Conservation (phyloP, 2,113 vertebrate species). For the Cebus imitator region DNA sequence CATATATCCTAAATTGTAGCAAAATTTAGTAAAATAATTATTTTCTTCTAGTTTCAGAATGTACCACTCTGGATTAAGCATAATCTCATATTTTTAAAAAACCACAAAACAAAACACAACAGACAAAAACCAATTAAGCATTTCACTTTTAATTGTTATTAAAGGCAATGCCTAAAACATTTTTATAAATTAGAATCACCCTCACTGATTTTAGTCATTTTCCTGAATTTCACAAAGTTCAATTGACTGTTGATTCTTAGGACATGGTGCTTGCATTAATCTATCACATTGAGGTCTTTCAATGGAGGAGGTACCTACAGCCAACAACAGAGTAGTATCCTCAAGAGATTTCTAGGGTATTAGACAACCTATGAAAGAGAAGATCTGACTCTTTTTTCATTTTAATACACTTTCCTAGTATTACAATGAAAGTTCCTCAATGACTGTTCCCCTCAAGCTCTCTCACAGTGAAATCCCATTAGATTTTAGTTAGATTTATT, state of each 20-base stretch:
- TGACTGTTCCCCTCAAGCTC: background rate
- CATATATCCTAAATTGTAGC: background rate
- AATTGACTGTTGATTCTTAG: background rate
- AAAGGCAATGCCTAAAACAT: background rate
- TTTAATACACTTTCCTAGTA: background rate
- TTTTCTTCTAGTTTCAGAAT: background rate
- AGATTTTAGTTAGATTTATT: slow-evolving; percentile 29
- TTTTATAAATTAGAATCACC: background rate
- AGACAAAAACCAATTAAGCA: background rate
- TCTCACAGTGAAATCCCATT: background rate
- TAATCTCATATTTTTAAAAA: background rate
- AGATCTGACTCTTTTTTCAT: background rate
- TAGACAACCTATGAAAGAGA: background rate
- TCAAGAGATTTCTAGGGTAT: background rate
- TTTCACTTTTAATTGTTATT: background rate
- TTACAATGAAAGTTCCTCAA: background rate
- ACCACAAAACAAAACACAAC: background rate
- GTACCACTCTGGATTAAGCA: background rate
- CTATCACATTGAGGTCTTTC: background rate
- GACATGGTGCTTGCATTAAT: background rate
- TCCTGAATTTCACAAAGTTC: background rate
- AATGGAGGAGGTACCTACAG: background rate
- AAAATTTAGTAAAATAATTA: background rate
- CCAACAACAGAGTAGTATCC: background rate
- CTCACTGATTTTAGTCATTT: background rate